phyloP scores from a whole-genome alignment of 2,888 invertebrate genomes.

The Eupithecia centaureata region DNA sequence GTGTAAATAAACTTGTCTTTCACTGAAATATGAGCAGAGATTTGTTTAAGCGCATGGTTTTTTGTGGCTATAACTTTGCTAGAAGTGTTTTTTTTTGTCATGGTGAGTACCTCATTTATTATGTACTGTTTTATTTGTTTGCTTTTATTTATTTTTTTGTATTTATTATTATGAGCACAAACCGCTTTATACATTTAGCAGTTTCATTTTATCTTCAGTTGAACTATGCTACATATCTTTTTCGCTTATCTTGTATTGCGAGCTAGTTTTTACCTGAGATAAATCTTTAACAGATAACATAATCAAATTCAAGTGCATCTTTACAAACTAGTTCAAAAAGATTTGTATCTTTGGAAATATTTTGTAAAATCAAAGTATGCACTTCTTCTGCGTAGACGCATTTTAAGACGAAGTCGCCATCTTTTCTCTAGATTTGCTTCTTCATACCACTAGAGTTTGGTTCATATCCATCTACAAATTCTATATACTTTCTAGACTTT shows the following conservation, averaged over 20 bases:
- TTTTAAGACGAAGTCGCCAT: not conserved
- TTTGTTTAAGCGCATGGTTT: slow-evolving; percentile 52
- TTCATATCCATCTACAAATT: not conserved
- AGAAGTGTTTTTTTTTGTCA: slow-evolving; percentile 24
- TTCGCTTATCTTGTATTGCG: not conserved
- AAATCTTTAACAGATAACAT: not conserved
- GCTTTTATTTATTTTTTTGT: slow-evolving; percentile 7
- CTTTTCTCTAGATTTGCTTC: not conserved
- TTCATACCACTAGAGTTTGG: not conserved
- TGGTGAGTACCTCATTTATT: slow-evolving; percentile 27
- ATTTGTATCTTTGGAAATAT: not conserved
- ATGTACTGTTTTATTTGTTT: slow-evolving; percentile 24
- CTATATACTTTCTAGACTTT: not conserved
- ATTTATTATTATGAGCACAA: not conserved
- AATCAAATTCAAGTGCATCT: not conserved
- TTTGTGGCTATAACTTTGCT: slow-evolving; percentile 29
- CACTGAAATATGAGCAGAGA: slow-evolving; percentile 71
- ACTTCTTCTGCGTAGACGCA: slow-evolving; percentile 1
- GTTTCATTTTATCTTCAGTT: not conserved
- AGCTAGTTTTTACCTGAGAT: not conserved
- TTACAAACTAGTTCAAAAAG: not conserved
- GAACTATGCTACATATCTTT: not conserved
- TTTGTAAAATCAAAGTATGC: not conserved
- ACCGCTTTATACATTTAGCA: slow-evolving; percentile 20
- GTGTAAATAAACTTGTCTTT: slow-evolving; percentile 53